phyloP scores from a whole-genome alignment of 1,140 invertebrate species.

The Aphis craccivora region DNA sequence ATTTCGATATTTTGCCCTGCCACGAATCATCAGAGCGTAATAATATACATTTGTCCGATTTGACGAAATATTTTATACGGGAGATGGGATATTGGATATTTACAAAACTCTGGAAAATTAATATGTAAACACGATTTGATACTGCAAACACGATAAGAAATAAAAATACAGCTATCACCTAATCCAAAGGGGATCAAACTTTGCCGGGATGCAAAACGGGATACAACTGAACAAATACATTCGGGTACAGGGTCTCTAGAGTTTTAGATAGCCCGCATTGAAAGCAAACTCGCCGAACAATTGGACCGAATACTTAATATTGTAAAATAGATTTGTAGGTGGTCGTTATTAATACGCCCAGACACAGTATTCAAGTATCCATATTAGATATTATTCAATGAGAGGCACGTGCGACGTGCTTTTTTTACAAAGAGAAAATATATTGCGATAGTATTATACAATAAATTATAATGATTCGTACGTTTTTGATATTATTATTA shows the following conservation, averaged over 20 bases:
- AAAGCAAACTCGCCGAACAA: background rate
- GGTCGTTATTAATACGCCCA: background rate
- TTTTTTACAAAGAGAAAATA: background rate
- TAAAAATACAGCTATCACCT: background rate
- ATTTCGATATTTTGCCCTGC: background rate
- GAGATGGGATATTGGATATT: background rate
- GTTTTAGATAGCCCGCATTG: conserved; percentile 28
- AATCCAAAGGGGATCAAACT: conserved; percentile 32
- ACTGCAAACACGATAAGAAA: background rate
- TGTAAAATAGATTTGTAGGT: background rate
- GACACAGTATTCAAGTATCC: background rate
- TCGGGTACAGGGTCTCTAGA: background rate
- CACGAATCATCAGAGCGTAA: background rate
- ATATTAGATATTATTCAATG: background rate
- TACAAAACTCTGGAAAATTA: background rate
- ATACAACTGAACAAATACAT: background rate
- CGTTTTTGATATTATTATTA: background rate
- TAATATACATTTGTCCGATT: background rate
- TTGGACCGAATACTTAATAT: background rate
- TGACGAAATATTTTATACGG: background rate
- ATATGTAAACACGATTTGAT: background rate
- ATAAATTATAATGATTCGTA: too few species aligned
- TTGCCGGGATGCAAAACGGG: background rate
- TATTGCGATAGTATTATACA: too few species aligned
- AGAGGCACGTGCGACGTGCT: too few species aligned